A percentile compares a stretch with the other conserved stretches of the same genome.
These are phyloP conservation scores for Phocides pigmalion DNA, from an alignment of 1,140 invertebrate species.

Conservation along the genomic window DNA sequence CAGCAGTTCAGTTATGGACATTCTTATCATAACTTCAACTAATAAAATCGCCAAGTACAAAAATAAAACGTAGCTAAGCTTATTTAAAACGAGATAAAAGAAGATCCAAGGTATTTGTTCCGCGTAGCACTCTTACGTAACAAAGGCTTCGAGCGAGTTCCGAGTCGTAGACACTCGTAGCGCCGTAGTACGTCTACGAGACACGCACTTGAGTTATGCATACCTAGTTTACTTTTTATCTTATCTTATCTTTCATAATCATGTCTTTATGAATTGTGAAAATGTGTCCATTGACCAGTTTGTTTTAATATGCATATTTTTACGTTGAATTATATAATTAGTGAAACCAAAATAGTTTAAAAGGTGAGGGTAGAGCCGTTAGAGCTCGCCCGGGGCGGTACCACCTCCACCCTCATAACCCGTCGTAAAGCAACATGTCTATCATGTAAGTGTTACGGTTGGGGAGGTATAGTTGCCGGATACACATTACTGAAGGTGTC, in stretches of 20 bases:
- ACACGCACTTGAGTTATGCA: constrained; percentile 1
- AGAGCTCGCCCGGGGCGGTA: no score
- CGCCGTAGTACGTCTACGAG: neutral
- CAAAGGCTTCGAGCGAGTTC: neutral
- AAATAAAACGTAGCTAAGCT: neutral
- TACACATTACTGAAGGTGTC: no score
- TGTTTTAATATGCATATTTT: no score
- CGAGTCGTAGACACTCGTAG: constrained; percentile 5
- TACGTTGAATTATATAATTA: no score
- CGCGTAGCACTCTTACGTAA: constrained; percentile 3
- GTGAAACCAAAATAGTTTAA: no score
- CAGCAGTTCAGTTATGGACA: neutral
- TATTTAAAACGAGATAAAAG: neutral
- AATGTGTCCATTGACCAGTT: no score
- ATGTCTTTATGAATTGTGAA: neutral
- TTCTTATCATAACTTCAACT: neutral
- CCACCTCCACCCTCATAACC: no score
- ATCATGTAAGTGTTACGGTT: no score
- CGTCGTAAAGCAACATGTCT: no score
- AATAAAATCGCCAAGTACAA: neutral
- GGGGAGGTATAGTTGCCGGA: no score
- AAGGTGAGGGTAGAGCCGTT: no score
- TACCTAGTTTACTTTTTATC: neutral
- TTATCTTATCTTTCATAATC: no score
- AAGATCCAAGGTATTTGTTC: neutral